Base-by-base conservation (phyloP, 2,888 invertebrate species). In the Petrolisthes manimaculis region DNA sequence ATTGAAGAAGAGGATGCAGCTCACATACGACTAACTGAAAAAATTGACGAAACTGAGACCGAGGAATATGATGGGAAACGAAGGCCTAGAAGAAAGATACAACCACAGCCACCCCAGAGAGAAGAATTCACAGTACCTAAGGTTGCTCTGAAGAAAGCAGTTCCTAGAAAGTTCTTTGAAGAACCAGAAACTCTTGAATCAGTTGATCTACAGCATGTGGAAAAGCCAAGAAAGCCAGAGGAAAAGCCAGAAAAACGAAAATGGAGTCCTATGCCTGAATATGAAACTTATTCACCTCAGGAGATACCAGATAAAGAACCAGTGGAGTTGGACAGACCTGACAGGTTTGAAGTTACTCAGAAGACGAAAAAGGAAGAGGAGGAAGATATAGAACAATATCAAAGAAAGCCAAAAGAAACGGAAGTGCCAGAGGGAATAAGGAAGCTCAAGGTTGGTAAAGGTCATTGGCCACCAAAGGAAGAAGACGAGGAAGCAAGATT, bases 61-160 rank as follows among this genome's bases (percentile, higher is more conserved):
- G 71, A 85, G 51, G 84, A 78, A 14, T 51, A 54, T 54, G 77
- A 21, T 5, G 4, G 5, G 14, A 84, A 89, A 55, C 55, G 21
- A 78, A 89, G 81, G 14, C 84, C 89, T 12, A 55, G 69, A 53
- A 86, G 78, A 75, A 88, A 18, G n/a, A 56, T 69, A n/a, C 37
- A 6, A 75, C 24, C 56, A n/a, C 80, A 86, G 67, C 53, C 53
- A 24, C 79, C 86, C 55, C 14, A 53, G 21, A 83, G 86, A 79
- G 86, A 86, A 24, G 89, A 86, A 84, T 86, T 86, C 55, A 79
- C 86, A 67, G 75, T 87, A 61, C 89, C 86, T 9, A 89, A 89
- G 54, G 83, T 87, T 37, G 24, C 77, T 55, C 88, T 90, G 51
- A 90, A 86, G 83, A 89, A 84, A 55, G 81, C 90, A n/a, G 80